Evolutionary conservation across 2,797 vertebrate species (phyloP), one percentile per base, ranked within the genome.

Genomic region (Urophycis tenuis): DNA sequence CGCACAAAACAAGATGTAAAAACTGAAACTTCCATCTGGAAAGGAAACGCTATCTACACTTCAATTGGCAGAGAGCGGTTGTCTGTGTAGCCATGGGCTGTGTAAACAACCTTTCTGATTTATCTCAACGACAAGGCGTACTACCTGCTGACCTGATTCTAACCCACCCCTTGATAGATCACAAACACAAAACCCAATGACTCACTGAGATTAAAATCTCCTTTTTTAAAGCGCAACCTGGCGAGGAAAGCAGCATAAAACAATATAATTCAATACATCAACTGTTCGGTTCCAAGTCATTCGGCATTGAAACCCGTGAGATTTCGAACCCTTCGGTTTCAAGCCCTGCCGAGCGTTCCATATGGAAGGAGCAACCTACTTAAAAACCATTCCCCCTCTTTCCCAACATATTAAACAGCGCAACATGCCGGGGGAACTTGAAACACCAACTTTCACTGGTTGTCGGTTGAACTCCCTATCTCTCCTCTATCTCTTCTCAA

Each of bases 21-120:
- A 34, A 22, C 36, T 41, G 35, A 49, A 32, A 30, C 32, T 22
- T 60, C 76, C 41, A 72, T 14, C 70, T 29, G 71, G 75, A 22
- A 76, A 60, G 78, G 71, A 75, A 78, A 74, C 19, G 15, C 78
- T 80, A 73, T 86, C 76, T 71, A 76, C 71, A 15, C 72, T 39
- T 49, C 60, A 77, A 75, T 25, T 14, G 78, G 74, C 79, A 81
- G 83, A 82, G 86, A 71, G 77, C 72, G n/a, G 30, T 60, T 81
- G 86, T 88, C 84, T 89, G 78, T 89, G 78, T 82, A 87, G 85
- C 88, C 76, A 32, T 60, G 71, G 81, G 89, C 83, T 86, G 75
- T 83, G 83, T 86, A 83, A 86, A 83, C 83, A 88, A 41, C 32
- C 41, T 84, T 67, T 80, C 45, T 78, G 79, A 87, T 89, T 89